These are phyloP conservation scores for Piaya cayana DNA, from an alignment of 2,113 vertebrate genomes.

Conservation along the genomic window DNA sequence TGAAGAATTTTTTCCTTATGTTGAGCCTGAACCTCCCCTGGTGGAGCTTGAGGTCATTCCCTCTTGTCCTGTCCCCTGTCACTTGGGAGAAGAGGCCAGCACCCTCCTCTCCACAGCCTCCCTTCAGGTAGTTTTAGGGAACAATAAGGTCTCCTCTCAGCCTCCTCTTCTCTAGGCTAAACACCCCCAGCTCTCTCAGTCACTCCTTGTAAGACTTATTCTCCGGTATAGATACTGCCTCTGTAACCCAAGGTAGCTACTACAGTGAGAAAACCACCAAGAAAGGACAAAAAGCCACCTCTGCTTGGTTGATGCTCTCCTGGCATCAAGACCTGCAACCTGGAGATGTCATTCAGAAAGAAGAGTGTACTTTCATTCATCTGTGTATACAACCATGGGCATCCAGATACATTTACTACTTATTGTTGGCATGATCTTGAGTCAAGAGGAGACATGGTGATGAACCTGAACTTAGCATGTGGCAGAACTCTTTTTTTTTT, in stretches of 20 bases:
- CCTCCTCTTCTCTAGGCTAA: too few relatives aligned
- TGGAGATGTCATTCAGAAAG: background rate
- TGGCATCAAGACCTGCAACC: background rate
- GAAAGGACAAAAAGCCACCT: background rate
- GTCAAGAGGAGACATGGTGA: background rate
- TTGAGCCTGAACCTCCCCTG: too few relatives aligned
- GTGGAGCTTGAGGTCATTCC: too few relatives aligned
- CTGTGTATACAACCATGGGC: fast-evolving
- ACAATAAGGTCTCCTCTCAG: too few relatives aligned
- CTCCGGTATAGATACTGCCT: background rate
- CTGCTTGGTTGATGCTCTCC: background rate
- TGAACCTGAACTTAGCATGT: background rate
- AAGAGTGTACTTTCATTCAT: background rate
- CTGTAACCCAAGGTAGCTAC: background rate
- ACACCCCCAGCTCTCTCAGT: too few relatives aligned
- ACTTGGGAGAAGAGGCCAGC: too few relatives aligned
- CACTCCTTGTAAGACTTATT: too few relatives aligned
- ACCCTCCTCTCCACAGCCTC: too few relatives aligned
- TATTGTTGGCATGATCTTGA: background rate
- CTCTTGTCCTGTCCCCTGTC: too few relatives aligned
- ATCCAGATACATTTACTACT: background rate
- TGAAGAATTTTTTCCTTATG: too few relatives aligned
- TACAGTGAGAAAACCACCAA: background rate
- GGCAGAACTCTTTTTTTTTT: background rate
- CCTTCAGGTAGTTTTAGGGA: too few relatives aligned